Percentiles rank a stretch among this genome's conserved stretches.
These are phyloP conservation scores for Probaryconus sp. DNA, from an alignment of 1,140 invertebrate genomes.

Conservation along the genomic window DNA sequence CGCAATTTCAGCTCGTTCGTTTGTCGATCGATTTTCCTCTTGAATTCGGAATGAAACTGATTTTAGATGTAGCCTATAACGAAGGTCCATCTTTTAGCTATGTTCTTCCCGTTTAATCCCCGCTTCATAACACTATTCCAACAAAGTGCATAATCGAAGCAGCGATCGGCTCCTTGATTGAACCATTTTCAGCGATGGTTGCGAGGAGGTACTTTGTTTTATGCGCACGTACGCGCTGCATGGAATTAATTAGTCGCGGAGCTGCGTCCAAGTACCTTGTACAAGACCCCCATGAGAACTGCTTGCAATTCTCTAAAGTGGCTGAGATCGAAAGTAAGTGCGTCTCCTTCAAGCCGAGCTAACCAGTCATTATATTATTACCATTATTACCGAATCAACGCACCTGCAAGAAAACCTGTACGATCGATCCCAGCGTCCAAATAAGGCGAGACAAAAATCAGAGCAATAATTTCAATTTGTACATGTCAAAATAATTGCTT, in stretches of 20 bases:
- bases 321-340: conserved; percentile 40
- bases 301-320: conserved; percentile 41
- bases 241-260: conserved; percentile 50
- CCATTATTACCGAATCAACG: conserved; percentile 45
- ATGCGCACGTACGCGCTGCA: conserved; percentile 30
- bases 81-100: too few relatives aligned
- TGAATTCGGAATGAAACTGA: too few relatives aligned
- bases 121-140: too few relatives aligned
- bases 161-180: conserved; percentile 9
- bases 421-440: neutral
- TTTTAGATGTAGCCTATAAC: too few relatives aligned
- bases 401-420: conserved; percentile 15
- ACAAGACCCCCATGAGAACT: conserved; percentile 36
- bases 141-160: too few relatives aligned
- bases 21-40: too few relatives aligned
- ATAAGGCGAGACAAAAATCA: too few relatives aligned
- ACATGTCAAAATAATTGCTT: too few relatives aligned
- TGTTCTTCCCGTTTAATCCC: too few relatives aligned
- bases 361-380: conserved; percentile 61
- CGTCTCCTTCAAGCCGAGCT: conserved; percentile 25
- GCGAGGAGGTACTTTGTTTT: conserved; percentile 20
- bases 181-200: conserved; percentile 29
- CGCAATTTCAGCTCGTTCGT: too few relatives aligned
- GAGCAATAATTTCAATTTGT: too few relatives aligned
- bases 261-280: neutral